A percentile compares a stretch with the other conserved stretches of the same genome.
These are phyloP conservation scores for Rhagonycha fulva DNA, from an alignment of 2,888 invertebrate genomes.

Conservation along the genomic window DNA sequence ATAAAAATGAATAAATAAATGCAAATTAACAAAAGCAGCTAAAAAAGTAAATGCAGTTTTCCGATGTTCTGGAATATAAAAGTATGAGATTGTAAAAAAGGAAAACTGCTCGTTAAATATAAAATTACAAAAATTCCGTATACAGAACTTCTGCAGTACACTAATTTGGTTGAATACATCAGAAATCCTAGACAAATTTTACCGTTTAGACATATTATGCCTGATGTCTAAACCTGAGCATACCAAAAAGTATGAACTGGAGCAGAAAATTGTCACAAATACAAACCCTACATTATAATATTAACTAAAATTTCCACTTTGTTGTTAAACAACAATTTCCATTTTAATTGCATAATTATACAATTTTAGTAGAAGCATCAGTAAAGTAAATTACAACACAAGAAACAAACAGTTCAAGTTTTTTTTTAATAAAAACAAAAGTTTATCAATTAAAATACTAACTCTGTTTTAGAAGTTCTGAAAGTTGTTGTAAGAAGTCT, in stretches of 20 bases:
- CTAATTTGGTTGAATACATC: neutral
- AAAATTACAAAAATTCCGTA: neutral
- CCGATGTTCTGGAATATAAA: neutral
- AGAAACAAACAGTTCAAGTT: neutral
- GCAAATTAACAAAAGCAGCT: neutral
- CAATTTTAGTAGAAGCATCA: neutral
- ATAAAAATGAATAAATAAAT: neutral
- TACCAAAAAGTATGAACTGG: neutral
- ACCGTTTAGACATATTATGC: neutral
- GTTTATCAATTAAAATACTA: neutral
- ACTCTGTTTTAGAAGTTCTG: neutral
- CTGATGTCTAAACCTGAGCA: neutral
- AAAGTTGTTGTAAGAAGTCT: neutral
- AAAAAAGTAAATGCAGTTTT: neutral
- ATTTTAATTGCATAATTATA: constrained; percentile 2
- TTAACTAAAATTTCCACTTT: neutral
- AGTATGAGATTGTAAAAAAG: neutral
- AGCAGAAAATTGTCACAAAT: neutral
- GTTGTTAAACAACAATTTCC: constrained; percentile 1
- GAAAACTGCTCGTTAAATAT: neutral
- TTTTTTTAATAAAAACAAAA: neutral
- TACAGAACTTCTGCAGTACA: neutral
- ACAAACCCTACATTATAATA: neutral
- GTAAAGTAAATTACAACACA: neutral
- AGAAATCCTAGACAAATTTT: neutral